These are phyloP conservation scores for Agrochola circellaris DNA, from an alignment of 2,888 invertebrate genomes.

Conservation along the genomic window DNA sequence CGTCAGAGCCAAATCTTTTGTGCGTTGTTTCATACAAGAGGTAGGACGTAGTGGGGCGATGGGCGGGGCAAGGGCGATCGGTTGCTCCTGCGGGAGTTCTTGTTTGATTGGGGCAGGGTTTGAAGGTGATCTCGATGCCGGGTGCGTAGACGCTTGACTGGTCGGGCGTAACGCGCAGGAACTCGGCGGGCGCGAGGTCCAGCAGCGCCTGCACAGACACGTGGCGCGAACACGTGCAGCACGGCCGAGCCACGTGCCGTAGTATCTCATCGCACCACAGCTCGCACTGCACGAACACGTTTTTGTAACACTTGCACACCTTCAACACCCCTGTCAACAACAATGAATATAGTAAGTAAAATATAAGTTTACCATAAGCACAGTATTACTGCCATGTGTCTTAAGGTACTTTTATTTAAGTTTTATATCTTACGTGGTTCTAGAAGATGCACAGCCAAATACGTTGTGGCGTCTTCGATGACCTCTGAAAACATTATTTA, in stretches of 20 bases:
- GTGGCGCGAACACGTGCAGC: slow-evolving; percentile 83
- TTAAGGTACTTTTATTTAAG: not conserved
- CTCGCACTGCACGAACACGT: slow-evolving; percentile 86
- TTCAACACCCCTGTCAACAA: slow-evolving; percentile 76
- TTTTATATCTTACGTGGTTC: slow-evolving; percentile 78
- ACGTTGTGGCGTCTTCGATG: slow-evolving; percentile 81
- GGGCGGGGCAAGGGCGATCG: slow-evolving; percentile 68
- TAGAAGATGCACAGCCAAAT: slow-evolving; percentile 81
- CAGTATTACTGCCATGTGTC: not conserved
- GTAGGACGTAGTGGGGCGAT: slow-evolving; percentile 71
- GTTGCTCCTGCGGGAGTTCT: slow-evolving; percentile 44
- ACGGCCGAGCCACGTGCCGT: slow-evolving; percentile 79
- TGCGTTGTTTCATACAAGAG: slow-evolving; percentile 72
- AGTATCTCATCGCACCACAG: slow-evolving; percentile 86
- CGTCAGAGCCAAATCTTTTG: slow-evolving; percentile 29
- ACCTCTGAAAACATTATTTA: slow-evolving; percentile 77
- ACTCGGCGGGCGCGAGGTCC: slow-evolving; percentile 72
- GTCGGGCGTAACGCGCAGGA: slow-evolving; percentile 66
- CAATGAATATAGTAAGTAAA: slow-evolving; percentile 8
- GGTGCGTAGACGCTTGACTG: slow-evolving; percentile 70
- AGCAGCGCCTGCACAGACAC: slow-evolving; percentile 76
- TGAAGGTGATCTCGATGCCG: slow-evolving; percentile 76
- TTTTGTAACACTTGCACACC: slow-evolving; percentile 87
- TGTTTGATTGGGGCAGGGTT: slow-evolving; percentile 71
- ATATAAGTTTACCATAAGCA: not conserved